Base-by-base conservation (phyloP, 2,888 invertebrate genomes). In the Conchocele bisecta region DNA sequence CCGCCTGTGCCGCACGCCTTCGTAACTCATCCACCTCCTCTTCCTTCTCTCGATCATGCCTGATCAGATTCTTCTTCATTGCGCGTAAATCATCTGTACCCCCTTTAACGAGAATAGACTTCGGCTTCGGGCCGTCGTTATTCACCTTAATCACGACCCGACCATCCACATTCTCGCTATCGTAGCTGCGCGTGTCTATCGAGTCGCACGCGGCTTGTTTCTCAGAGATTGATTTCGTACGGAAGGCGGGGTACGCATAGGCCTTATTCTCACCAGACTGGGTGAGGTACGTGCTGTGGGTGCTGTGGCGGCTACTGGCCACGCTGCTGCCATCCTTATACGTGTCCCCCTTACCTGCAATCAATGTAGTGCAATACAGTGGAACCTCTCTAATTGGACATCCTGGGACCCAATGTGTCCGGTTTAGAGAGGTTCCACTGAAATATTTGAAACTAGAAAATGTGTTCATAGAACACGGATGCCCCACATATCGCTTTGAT, bases 141-240 rank as follows among this genome's bases (percentile, higher is more conserved):
- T 48, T 31, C n/a, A n/a, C n/a, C n/a, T n/a, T n/a, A 22, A 20
- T 46, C 15, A 33, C 7, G 20, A 17, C 13, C 3, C 13, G 50
- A 24, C 17, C n/a, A 31, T 68, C 69, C 3, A 63, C 57, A 22
- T 53, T 42, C 20, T 67, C 75, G 35, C 69, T 66, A 22, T 73
- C 76, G 24, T 61, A 56, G 51, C 76, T 76, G 50, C 53, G 58
- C 0, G 69, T 76, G 11, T 76, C 76, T 28, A 76, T 70, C 7
- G 76, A 76, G 13, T 73, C 56, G 48, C 76, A 76, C 13, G 57
- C 56, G 3, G 65, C 48, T 7, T 51, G 37, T 51, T 72, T 69
- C 17, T 66, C 76, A 1, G 69, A 63, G 31, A 73, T 76, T 7
- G 68, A 69, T 24, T 69, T 75, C 22, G 58, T 50, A 20, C 63